Conservation (phyloP, 2,797 vertebrate species). For the Brachyalestes nurse region DNA sequence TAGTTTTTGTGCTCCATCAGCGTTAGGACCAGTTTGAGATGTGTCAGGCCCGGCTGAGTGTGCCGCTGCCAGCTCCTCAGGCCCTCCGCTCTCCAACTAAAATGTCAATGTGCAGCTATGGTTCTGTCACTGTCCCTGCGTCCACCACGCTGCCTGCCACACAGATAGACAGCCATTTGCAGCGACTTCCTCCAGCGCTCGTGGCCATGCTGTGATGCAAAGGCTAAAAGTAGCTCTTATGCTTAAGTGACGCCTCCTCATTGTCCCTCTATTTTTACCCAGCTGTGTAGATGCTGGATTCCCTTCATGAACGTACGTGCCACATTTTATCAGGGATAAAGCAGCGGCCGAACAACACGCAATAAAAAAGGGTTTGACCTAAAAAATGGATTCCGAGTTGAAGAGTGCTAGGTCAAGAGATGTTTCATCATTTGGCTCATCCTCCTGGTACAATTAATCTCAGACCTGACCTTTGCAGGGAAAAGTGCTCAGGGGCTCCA, state of each 20-base stretch:
- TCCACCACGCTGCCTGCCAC: constrained; percentile 56
- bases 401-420: constrained; percentile 23
- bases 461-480: constrained; percentile 70
- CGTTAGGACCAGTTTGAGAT: constrained; percentile 11
- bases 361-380: background rate
- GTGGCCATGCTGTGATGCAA: constrained; percentile 64
- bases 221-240: constrained; percentile 44
- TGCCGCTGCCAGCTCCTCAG: constrained; percentile 51
- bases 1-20: constrained; percentile 16
- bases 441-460: constrained; percentile 71
- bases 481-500: constrained; percentile 50
- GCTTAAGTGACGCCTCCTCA: background rate
- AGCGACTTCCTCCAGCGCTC: constrained; percentile 45
- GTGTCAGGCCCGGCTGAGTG: constrained; percentile 50
- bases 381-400: constrained; percentile 3
- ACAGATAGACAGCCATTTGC: constrained; percentile 57
- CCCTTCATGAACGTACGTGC: background rate
- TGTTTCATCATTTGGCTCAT: constrained; percentile 39
- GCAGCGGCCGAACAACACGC: background rate
- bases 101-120: constrained; percentile 71
- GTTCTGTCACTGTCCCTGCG: constrained; percentile 64
- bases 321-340: background rate
- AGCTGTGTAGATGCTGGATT: background rate
- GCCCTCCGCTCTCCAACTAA: constrained; percentile 64
- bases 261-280: background rate